phyloP scores from a whole-genome alignment of 2,113 vertebrate species.

The Tenebrosternarchus preto region DNA sequence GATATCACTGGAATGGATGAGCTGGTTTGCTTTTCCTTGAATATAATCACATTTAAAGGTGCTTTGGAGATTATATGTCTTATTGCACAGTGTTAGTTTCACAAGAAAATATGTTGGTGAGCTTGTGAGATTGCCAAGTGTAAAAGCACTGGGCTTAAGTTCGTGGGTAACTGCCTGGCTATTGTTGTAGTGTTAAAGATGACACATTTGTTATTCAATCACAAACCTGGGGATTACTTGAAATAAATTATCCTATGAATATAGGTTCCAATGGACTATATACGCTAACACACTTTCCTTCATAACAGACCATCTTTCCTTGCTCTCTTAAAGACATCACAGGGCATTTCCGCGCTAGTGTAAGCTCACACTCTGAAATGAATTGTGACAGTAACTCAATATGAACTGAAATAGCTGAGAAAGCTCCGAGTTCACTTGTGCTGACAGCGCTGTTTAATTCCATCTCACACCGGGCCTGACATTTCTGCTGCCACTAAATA shows the following conservation, averaged over 20 bases:
- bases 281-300: conserved; percentile 61
- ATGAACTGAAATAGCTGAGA: conserved; percentile 79
- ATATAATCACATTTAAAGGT: conserved; percentile 49
- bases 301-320: conserved; percentile 65
- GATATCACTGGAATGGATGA: conserved; percentile 39
- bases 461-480: conserved; percentile 74
- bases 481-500: conserved; percentile 82
- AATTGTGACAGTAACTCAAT: conserved; percentile 82
- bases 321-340: conserved; percentile 74
- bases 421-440: conserved; percentile 75
- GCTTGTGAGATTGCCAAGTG: conserved; percentile 22
- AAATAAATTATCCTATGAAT: conserved; percentile 57
- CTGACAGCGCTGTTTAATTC: conserved; percentile 81
- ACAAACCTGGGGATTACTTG: conserved; percentile 67
- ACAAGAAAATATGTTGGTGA: conserved; percentile 35
- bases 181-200: conserved; percentile 55
- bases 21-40: not conserved
- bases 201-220: conserved; percentile 65
- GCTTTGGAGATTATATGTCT: conserved; percentile 41
- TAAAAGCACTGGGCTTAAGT: conserved; percentile 50
- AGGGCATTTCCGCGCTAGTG: conserved; percentile 71
- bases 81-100: conserved; percentile 40
- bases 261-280: conserved; percentile 45
- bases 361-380: conserved; percentile 70
- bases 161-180: conserved; percentile 12